Percentiles rank a stretch among this genome's conserved stretches.
These are phyloP conservation scores for Tarsius wallacei DNA, from an alignment of 2,797 vertebrate species.

Conservation along the genomic window DNA sequence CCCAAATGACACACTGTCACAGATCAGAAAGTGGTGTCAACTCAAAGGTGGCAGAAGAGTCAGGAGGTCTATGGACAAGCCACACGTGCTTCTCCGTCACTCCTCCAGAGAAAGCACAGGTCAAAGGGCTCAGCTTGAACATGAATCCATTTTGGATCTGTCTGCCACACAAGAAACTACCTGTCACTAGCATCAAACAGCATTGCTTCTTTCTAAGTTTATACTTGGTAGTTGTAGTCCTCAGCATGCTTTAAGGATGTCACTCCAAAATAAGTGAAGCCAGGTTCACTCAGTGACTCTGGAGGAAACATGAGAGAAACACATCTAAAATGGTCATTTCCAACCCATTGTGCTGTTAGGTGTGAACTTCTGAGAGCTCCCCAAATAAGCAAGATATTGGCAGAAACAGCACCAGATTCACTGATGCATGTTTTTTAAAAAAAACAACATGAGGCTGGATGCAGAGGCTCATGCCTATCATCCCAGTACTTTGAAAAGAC, in stretches of 20 bases:
- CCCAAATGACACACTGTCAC: conserved; percentile 66
- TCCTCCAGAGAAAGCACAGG: conserved; percentile 65
- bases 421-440: not conserved
- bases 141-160: conserved; percentile 45
- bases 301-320: conserved; percentile 17
- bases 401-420: not conserved
- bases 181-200: conserved; percentile 54
- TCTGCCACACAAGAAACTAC: conserved; percentile 30
- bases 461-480: too few species aligned
- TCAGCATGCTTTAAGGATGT: conserved; percentile 37
- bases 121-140: conserved; percentile 75
- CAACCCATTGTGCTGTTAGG: not conserved
- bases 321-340: not conserved
- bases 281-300: not conserved
- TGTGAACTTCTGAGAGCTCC: not conserved
- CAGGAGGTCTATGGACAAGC: conserved; percentile 78
- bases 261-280: conserved; percentile 10
- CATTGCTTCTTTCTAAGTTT: conserved; percentile 1
- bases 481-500: too few species aligned
- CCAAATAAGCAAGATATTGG: not conserved
- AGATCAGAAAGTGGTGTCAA: conserved; percentile 83
- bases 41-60: conserved; percentile 60
- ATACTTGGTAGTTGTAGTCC: not conserved
- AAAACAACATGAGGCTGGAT: not conserved
- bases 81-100: conserved; percentile 45